Evolutionary conservation across 2,113 vertebrate species (phyloP).

Genomic region (Gavia stellata): DNA sequence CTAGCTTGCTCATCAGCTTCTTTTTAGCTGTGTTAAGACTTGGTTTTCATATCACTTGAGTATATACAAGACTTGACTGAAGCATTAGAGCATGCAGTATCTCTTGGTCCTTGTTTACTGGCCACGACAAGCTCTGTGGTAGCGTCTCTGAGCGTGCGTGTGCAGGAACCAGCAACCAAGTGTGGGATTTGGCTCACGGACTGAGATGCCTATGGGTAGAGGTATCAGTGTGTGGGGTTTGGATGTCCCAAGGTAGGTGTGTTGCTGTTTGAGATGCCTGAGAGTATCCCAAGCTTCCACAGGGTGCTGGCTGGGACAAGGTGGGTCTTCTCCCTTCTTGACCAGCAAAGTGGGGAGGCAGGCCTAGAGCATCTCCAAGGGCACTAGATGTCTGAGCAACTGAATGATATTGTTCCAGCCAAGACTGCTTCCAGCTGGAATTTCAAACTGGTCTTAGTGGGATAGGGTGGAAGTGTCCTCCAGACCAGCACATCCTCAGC

Average conservation of each 20-base stretch:
- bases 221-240: not conserved
- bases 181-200: not conserved
- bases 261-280: not conserved
- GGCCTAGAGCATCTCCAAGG: not conserved
- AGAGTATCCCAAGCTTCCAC: not conserved
- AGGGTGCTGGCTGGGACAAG: not conserved
- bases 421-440: not conserved
- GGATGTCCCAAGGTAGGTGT: not conserved
- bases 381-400: not conserved
- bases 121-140: not conserved
- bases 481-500: not conserved
- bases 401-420: not conserved
- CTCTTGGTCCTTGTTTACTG: not conserved
- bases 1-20: rapidly evolving
- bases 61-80: not conserved
- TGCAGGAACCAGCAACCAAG: not conserved
- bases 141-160: not conserved
- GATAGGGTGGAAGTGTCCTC: not conserved
- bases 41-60: not conserved
- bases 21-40: not conserved
- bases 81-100: not conserved
- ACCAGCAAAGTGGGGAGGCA: not conserved
- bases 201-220: no score
- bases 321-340: not conserved
- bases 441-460: not conserved